Evolutionary conservation across 2,797 vertebrate species (phyloP).

Genomic region (Bryconaethiops microstoma): DNA sequence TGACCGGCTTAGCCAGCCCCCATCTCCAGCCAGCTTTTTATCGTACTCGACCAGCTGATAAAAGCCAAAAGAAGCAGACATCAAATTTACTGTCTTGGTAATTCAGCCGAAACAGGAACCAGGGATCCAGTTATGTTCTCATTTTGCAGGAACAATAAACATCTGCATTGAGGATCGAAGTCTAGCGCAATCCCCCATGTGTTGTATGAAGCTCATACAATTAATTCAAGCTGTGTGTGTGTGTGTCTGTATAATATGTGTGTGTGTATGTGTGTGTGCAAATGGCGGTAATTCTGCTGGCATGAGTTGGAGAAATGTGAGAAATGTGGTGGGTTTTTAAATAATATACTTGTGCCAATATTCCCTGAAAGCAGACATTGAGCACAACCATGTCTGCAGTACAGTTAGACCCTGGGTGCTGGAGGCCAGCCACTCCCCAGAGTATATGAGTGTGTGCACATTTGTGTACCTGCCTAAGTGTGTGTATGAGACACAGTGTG

Average conservation of each 20-base stretch:
- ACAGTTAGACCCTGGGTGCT: slow-evolving; percentile 40
- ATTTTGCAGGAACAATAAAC: slow-evolving; percentile 74
- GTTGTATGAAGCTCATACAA: slow-evolving; percentile 39
- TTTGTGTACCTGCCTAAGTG: slow-evolving; percentile 34
- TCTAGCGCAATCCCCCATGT: slow-evolving; percentile 69
- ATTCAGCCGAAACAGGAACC: not conserved
- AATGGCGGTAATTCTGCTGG: slow-evolving; percentile 56
- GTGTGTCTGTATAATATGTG: slow-evolving; percentile 14
- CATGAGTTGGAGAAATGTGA: slow-evolving; percentile 76
- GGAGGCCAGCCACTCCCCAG: slow-evolving; percentile 60
- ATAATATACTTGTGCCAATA: slow-evolving; percentile 78
- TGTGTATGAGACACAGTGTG: slow-evolving; percentile 17
- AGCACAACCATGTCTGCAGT: slow-evolving; percentile 61
- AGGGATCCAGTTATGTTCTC: slow-evolving; percentile 50
- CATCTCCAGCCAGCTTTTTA: not conserved
- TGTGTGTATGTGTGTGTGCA: slow-evolving; percentile 16
- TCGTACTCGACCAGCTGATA: slow-evolving; percentile 2
- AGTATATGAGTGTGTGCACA: slow-evolving; percentile 40
- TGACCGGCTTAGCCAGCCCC: slow-evolving; percentile 14
- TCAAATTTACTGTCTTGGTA: slow-evolving; percentile 26
- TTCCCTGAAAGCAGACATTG: slow-evolving; percentile 82
- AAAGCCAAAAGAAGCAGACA: slow-evolving; percentile 25
- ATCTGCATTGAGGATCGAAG: slow-evolving; percentile 72
- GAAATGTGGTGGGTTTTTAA: slow-evolving; percentile 76
- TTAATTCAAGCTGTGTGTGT: slow-evolving; percentile 35